Base-by-base conservation (phyloP, 1,140 invertebrate species). In the Aphelenchoides fujianensis region DNA sequence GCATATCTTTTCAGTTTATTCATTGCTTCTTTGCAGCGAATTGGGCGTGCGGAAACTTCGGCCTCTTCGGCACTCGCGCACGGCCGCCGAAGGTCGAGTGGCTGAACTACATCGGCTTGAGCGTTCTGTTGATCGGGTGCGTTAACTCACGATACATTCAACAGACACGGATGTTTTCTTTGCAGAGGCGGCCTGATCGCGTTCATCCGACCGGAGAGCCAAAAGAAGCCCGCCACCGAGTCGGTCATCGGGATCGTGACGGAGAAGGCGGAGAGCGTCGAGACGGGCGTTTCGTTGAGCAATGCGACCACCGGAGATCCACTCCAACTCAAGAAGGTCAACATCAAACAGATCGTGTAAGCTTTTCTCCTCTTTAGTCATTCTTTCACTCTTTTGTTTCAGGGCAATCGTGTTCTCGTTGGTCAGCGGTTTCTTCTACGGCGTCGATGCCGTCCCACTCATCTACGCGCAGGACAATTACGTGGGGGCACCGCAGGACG, bases 51-150 rank as follows among this genome's bases (percentile, higher is more conserved):
- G 57, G 57, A 2, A 19, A 61, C 28, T 61, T 19, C 57, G 57
- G 57, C n/a, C 36, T 61, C 2, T 61, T 61, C 27, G n/a, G 57
- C n/a, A 61, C 57, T 16, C 28, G 16, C 0, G 57, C 57, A 61
- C n/a, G 57, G 27, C 57, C 57, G 16, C 57, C 57, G 28, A 61
- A n/a, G 16, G 37, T 30, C 28, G 16, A 19, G 16, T 48, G 41
- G 41, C 57, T 61, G 57, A 61, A 61, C 36, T 61, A 61, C 57
- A 16, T 61, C n/a, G 57, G 57, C 2, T 34, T 61, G 27, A 34
- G 19, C 2, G 28, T 27, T 61, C 36, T 61, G 27, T 27, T 61
- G 3, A n/a, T n/a, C n/a, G n/a, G n/a, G n/a, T n/a, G n/a, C n/a
- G n/a, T n/a, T n/a, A n/a, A n/a, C n/a, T n/a, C n/a, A n/a, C n/a